A percentile compares a stretch with the other conserved stretches of the same genome.
phyloP scores from a whole-genome alignment of 1,140 invertebrate species.

The Papilio polyxenes region DNA sequence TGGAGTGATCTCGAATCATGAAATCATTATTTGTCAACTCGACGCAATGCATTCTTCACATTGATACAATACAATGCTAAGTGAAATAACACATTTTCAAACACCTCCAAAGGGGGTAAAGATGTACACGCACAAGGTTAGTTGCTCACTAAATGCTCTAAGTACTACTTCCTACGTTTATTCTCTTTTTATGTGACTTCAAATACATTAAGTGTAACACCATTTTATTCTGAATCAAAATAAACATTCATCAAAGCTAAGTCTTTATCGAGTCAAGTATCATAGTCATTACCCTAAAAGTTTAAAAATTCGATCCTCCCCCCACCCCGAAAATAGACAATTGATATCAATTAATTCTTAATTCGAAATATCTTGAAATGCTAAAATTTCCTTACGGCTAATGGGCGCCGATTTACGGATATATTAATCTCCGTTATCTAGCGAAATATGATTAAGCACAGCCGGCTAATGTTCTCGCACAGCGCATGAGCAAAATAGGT shows the following conservation, averaged over 20 bases:
- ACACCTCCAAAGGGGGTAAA: neutral
- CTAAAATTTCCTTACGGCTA: conserved; percentile 20
- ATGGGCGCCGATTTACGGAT: conserved; percentile 21
- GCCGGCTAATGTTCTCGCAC: conserved; percentile 29
- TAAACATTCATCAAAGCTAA: no score
- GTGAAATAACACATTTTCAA: neutral
- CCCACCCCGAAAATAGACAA: neutral
- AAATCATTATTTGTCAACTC: conserved; percentile 6
- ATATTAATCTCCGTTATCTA: conserved; percentile 34
- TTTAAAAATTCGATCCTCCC: neutral
- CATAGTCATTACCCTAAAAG: neutral
- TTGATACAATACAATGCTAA: neutral
- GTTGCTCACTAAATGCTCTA: no score
- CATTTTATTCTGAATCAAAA: no score
- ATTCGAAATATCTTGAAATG: neutral
- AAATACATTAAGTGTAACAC: no score
- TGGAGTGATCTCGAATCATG: conserved; percentile 4
- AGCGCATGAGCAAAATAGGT: conserved; percentile 32
- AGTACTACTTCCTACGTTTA: neutral
- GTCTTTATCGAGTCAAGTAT: no score
- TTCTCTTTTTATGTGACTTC: neutral
- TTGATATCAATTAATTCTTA: neutral
- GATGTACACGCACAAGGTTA: no score
- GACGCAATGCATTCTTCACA: neutral
- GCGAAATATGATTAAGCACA: conserved; percentile 37